Base-by-base conservation (phyloP, 2,113 vertebrate genomes). In the Cynoglossus semilaevis region DNA sequence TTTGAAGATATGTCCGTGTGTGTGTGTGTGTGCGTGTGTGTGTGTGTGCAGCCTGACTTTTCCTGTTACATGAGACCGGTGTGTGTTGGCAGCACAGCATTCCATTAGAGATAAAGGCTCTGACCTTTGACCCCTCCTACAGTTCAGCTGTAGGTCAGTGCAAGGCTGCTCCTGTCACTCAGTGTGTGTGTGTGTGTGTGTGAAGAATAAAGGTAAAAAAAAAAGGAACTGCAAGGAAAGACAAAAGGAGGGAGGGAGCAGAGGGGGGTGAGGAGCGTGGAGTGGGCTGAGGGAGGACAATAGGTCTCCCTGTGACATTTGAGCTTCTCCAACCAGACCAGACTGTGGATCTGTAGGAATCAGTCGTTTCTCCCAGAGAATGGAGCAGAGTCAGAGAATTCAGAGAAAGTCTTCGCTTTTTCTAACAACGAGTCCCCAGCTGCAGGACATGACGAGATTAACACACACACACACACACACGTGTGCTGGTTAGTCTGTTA, bases 111-210 rank as follows among this genome's bases (percentile, higher is more conserved):
- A 88, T 84, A 84, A 84, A 56, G 18, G 41, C 58, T 48, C 48
- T 62, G 74, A 82, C 77, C 81, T 83, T 18, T 77, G 80, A 85
- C 68, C 81, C 51, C 58, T 50, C 9, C 9, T 15, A 22, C 13
- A 55, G 85, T 84, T 90, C 86, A 86, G 58, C 74, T 19, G 58
- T 73, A 78, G 88, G 86, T 81, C 84, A 82, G 63, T 54, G 40
- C 54, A 73, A 70, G 77, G 58, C 83, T 87, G 87, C 41, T 75
- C 72, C 66, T 75, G 84, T 80, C 86, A 83, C 66, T 87, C 84
- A 78, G 42, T 49, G 65, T 57, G 51, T 72, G 56, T 46, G 48
- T 50, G 48, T 50, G 19, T 49, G 22, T 34, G 48, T 50, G 3
- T 29, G 64, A 44, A 41, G 43, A 55, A 70, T 45, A 43, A 51